These are phyloP conservation scores for Fratercula arctica DNA, from an alignment of 2,797 vertebrate species.

Conservation along the genomic window DNA sequence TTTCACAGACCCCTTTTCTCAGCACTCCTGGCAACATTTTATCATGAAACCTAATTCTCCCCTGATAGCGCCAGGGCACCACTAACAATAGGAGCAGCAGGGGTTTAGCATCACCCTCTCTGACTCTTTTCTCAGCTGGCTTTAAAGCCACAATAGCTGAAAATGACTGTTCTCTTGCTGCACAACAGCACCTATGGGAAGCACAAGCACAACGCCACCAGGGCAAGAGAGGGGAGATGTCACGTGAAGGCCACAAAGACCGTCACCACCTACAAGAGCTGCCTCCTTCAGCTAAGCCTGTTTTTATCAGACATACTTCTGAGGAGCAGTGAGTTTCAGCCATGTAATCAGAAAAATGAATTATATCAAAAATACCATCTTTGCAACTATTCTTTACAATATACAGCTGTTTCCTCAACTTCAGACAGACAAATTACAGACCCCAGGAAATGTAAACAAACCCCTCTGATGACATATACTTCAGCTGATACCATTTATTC, in stretches of 20 bases:
- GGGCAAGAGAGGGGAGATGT: background rate
- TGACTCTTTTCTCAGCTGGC: background rate
- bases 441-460: background rate
- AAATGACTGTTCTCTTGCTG: background rate
- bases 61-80: accelerated
- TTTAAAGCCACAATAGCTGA: background rate
- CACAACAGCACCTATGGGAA: background rate
- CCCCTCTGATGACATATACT: background rate
- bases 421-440: background rate
- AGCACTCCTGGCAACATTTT: background rate
- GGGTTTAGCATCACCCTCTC: background rate
- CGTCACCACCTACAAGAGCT: background rate
- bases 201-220: background rate
- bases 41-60: background rate
- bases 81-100: background rate
- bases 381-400: background rate
- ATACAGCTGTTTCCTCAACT: background rate
- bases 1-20: background rate
- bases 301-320: background rate
- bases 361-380: background rate
- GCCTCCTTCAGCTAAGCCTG: background rate
- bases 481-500: background rate
- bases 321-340: background rate
- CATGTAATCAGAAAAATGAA: background rate
- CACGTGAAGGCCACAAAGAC: background rate